These are phyloP conservation scores for Stenurella melanura DNA, from an alignment of 2,888 invertebrate genomes.

Conservation along the genomic window DNA sequence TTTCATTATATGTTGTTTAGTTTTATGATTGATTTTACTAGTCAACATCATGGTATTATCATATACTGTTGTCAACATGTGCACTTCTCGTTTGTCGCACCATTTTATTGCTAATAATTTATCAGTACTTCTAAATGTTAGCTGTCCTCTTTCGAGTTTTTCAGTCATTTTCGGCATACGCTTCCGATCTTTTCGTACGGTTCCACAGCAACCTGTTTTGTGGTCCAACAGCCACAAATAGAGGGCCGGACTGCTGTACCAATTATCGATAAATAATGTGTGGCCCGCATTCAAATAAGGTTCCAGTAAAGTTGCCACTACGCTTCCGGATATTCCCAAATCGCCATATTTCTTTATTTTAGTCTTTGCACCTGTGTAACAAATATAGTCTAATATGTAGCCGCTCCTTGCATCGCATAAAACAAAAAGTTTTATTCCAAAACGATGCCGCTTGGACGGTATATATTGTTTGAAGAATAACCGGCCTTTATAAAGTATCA, in stretches of 20 bases:
- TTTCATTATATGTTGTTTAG: not conserved
- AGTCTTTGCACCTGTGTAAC: not conserved
- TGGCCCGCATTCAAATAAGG: conserved; percentile 17
- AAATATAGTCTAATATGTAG: conserved; percentile 8
- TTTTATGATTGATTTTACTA: not conserved
- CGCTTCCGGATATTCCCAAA: conserved; percentile 35
- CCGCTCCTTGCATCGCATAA: not conserved
- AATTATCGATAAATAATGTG: not conserved
- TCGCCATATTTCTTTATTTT: not conserved
- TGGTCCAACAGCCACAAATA: conserved; percentile 33
- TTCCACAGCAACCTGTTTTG: conserved; percentile 8
- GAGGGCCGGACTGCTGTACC: too few species aligned
- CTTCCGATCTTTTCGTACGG: conserved; percentile 23
- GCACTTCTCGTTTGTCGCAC: conserved; percentile 5
- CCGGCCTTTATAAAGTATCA: not conserved
- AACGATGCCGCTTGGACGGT: too few species aligned
- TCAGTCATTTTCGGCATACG: conserved; percentile 36
- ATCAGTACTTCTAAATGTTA: conserved; percentile 15
- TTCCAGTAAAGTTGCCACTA: conserved; percentile 11
- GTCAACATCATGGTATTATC: not conserved
- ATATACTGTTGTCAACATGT: not conserved
- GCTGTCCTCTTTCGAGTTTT: conserved; percentile 35
- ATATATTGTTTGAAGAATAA: not conserved
- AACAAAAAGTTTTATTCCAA: conserved; percentile 5
- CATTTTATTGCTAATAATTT: conserved; percentile 29